A percentile compares a stretch with the other conserved stretches of the same genome.
phyloP scores from a whole-genome alignment of 2,888 invertebrate species.

The Sialis lutaria region DNA sequence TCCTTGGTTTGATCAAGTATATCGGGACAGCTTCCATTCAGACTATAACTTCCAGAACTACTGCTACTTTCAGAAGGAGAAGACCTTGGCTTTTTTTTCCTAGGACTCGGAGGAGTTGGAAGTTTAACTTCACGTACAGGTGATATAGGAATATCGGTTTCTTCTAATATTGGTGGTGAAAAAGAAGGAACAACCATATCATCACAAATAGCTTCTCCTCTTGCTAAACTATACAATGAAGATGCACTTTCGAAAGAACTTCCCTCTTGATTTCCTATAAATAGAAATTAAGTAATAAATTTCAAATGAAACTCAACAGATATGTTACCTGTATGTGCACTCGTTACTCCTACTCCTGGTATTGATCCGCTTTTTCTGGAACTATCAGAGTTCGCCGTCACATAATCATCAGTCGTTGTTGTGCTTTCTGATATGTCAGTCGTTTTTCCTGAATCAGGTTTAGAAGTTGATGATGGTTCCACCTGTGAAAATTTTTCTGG shows the following conservation, averaged over 20 bases:
- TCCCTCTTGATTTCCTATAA: constrained; percentile 47
- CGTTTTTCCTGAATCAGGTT: constrained; percentile 54
- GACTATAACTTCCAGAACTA: constrained; percentile 37
- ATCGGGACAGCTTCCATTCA: constrained; percentile 19
- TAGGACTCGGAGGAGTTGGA: neutral
- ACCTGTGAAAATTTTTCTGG: constrained; percentile 18
- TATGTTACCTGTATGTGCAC: constrained; percentile 2
- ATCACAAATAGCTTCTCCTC: constrained; percentile 49
- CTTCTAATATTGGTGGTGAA: constrained; percentile 37
- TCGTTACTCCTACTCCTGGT: constrained; percentile 3
- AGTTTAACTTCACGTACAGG: constrained; percentile 19
- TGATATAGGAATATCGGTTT: constrained; percentile 24
- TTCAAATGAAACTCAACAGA: constrained; percentile 11
- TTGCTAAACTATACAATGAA: constrained; percentile 58
- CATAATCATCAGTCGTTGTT: constrained; percentile 68
- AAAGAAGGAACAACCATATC: constrained; percentile 43
- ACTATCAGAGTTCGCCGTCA: constrained; percentile 67
- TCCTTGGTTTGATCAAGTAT: neutral
- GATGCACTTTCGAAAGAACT: constrained; percentile 81
- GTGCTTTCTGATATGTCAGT: constrained; percentile 80
- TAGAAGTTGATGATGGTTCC: constrained; percentile 35
- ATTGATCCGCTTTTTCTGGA: constrained; percentile 39
- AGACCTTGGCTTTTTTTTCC: constrained; percentile 21
- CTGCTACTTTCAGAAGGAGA: constrained; percentile 37
- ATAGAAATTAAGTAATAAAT: constrained; percentile 17